Base-by-base conservation (phyloP, 2,797 vertebrate genomes). In the Chromobotia macracanthus region DNA sequence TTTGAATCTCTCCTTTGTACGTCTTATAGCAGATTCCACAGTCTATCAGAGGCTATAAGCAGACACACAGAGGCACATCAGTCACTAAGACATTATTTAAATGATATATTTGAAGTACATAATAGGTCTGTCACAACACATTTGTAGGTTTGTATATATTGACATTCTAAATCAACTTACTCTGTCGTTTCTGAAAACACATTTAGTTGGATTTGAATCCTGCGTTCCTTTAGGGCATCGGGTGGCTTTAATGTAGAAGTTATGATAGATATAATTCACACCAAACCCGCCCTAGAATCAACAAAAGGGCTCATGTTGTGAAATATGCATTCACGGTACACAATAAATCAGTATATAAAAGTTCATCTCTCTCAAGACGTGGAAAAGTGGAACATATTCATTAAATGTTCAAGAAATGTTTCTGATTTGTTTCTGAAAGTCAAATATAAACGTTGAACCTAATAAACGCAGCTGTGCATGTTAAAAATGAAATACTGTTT, bases 1-100 rank as follows among this genome's bases (percentile, higher is more conserved):
- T 70, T 48, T 92, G 89, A 5, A 94, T 90, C 5, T 56, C 71
- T 41, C 83, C 92, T 1, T 0, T 0, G n/a, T 79, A 85, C 0
- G 84, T 91, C 86, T 91, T 93, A 88, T 93, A 94, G 75, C 93
- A 94, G 75, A 89, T 66, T 1, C 81, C 84, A 9, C 93, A 85
- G 76, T 85, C 84, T 19, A 94, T 91, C 81, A 91, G 78, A 7
- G 92, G 91, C 93, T 94, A 53, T 16, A 15, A 58, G 18, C 38
- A 77, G 15, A 76, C 9, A 66, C 16, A 35, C 3, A 12, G 12
- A 1, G 1, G 38, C n/a, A 66, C 6, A 38, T 50, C 15, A 64
- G 16, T 23, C 2, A 65, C 18, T 16, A 18, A 44, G 9, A 1
- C 41, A 28, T 28, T 4, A 28, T 28, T 28, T 28, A 28, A 28